Conservation (phyloP, 2,113 vertebrate species). For the Syngnathus scovelli region DNA sequence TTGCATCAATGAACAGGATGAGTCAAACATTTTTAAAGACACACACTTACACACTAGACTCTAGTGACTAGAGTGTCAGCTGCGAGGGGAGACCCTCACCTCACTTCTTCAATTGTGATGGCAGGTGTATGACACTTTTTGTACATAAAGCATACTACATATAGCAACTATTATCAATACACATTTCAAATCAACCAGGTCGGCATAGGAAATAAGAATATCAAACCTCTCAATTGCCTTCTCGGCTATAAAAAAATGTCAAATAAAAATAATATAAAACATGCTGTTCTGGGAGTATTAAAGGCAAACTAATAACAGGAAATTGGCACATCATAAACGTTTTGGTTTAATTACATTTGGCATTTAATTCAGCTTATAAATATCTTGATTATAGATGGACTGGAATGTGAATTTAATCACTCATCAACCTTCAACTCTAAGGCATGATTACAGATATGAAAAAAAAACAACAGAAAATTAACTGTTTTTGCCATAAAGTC, state of each 20-base stretch:
- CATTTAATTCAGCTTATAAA: slow-evolving; percentile 22
- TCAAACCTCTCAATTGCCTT: no score
- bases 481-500: slow-evolving; percentile 14
- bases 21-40: not conserved
- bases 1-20: not conserved
- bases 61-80: not conserved
- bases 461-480: not conserved
- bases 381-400: not conserved
- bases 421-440: slow-evolving; percentile 13
- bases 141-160: not conserved
- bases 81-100: not conserved
- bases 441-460: slow-evolving; percentile 21
- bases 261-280: not conserved
- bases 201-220: no score
- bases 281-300: slow-evolving; percentile 13
- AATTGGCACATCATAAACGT: slow-evolving; percentile 3
- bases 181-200: not conserved
- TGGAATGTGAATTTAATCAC: not conserved
- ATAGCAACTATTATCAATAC: slow-evolving; percentile 1
- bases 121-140: not conserved
- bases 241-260: no score
- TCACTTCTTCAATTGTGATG: not conserved
- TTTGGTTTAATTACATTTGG: slow-evolving; percentile 41
- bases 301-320: not conserved
- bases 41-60: not conserved